A percentile compares a stretch with the other conserved stretches of the same genome.
Conservation (phyloP, 2,888 invertebrate genomes). For the Pterobdella sp. region DNA sequence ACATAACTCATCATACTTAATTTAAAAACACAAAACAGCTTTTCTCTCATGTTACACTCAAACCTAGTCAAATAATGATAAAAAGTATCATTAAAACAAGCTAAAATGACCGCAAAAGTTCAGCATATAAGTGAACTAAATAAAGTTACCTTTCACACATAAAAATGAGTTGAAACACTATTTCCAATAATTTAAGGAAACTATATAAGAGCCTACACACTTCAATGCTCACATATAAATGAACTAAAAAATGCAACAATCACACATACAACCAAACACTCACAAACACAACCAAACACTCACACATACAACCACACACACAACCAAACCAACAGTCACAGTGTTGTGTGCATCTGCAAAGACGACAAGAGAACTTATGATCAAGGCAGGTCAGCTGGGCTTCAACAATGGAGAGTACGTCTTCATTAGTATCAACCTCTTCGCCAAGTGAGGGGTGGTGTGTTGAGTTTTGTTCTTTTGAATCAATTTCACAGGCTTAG, state of each 20-base stretch:
- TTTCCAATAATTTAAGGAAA: too few species aligned
- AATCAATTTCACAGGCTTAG: too few species aligned
- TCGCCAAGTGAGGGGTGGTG: constrained; percentile 69
- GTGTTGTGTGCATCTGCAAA: constrained; percentile 83
- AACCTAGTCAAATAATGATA: too few species aligned
- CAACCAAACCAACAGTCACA: constrained; percentile 64
- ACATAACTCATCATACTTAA: too few species aligned
- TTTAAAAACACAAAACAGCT: too few species aligned
- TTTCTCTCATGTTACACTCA: too few species aligned
- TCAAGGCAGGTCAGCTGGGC: constrained; percentile 84
- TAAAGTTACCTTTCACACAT: too few species aligned
- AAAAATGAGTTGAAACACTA: too few species aligned
- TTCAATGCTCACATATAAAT: background rate
- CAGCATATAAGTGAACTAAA: too few species aligned
- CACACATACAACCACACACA: background rate
- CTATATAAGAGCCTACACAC: too few species aligned
- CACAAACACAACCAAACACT: background rate
- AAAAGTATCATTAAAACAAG: too few species aligned
- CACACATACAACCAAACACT: background rate
- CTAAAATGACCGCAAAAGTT: too few species aligned
- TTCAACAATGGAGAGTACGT: constrained; percentile 61
- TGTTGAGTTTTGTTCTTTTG: background rate
- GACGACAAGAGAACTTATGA: constrained; percentile 80
- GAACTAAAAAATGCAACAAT: background rate
- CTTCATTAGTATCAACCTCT: constrained; percentile 89